Conservation (phyloP, 2,797 vertebrate species). For the Ctenochaetus hawaiiensis region DNA sequence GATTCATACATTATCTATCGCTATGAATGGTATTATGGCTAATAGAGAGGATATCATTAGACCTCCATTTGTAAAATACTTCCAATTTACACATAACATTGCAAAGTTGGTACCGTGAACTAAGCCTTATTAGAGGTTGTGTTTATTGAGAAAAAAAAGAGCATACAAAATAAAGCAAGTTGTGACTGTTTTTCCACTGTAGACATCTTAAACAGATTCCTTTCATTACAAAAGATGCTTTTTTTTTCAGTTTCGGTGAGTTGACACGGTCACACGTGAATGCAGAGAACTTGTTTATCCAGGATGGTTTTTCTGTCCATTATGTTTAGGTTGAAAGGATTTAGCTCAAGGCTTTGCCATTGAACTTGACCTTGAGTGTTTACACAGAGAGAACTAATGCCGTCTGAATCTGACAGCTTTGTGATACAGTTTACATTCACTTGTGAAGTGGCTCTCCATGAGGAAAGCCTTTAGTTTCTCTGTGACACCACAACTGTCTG, state of each 20-base stretch:
- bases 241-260: conserved; percentile 16
- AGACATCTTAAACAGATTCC: background rate
- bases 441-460: conserved; percentile 62
- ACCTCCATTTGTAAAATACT: background rate
- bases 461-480: conserved; percentile 44
- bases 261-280: conserved; percentile 33
- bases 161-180: background rate
- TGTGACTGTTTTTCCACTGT: too few species aligned
- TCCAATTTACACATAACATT: background rate
- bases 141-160: background rate
- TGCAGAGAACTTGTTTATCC: conserved; percentile 23
- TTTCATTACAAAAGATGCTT: background rate
- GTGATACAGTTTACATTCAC: conserved; percentile 75
- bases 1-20: background rate
- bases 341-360: conserved; percentile 44
- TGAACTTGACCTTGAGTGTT: conserved; percentile 70
- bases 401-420: conserved; percentile 78
- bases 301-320: conserved; percentile 38
- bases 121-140: background rate
- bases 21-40: background rate
- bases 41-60: background rate
- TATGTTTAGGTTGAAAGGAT: conserved; percentile 44
- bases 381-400: conserved; percentile 42
- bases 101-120: background rate
- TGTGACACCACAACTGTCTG: conserved; percentile 18